Evolutionary conservation across 2,113 vertebrate species (phyloP), one percentile per base, ranked within the genome.

Genomic region (Hippocampus zosterae): DNA sequence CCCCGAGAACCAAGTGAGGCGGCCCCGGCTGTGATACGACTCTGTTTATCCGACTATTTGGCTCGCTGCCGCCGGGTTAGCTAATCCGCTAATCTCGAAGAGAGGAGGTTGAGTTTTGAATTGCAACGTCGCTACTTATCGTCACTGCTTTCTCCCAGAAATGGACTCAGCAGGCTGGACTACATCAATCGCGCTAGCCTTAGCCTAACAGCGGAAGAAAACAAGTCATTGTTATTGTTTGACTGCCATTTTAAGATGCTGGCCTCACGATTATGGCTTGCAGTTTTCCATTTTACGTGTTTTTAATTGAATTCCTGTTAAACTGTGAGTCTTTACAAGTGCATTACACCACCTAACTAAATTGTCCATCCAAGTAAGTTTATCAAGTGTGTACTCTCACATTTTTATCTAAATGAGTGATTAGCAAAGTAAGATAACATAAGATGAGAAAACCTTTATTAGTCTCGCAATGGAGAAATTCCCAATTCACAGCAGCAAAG

Each of bases 21-120:
- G 63, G 41, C 63, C 40, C 42, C 63, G 42, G 55, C 78, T 44
- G 75, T 19, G 73, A 33, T 64, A 71, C 42, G 76, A 57, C 29
- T 40, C 46, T 50, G 74, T 78, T 87, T 73, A 85, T 87, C 83
- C 84, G 72, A 41, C 79, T 81, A 52, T 63, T 46, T 81, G 84
- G 77, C 83, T 80, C 85, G 65, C 84, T 79, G 72, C 67, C 68
- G 73, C 71, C 71, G 52, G 72, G 76, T 29, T 74, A 44, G 55
- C n/a, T 88, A 87, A 90, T 85, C 84, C 81, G 78, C 65, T 89
- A 83, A 88, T 86, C 85, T 88, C 79, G 71, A 76, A 72, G 23
- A 69, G 73, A 79, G 73, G 72, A 79, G 84, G 73, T 64, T 67
- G 72, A 68, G 65, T 60, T 85, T 87, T 81, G 74, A 81, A 37